phyloP scores from a whole-genome alignment of 2,113 vertebrate genomes.

The Aptenodytes patagonicus region DNA sequence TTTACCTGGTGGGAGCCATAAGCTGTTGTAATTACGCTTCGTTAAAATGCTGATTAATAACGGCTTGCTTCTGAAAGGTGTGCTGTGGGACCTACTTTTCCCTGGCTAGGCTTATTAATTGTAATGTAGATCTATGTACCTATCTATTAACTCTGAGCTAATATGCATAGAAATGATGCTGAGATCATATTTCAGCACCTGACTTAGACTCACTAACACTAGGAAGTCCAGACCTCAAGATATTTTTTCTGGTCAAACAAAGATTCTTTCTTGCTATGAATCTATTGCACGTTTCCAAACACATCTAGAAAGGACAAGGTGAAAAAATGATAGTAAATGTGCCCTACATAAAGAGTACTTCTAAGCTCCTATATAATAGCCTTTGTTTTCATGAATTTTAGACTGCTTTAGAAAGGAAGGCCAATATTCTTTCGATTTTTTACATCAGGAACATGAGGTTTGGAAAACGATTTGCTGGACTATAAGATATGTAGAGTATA shows the following conservation, averaged over 20 bases:
- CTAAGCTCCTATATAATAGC: background rate
- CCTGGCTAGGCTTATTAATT: constrained; percentile 56
- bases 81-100: constrained; percentile 52
- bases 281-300: background rate
- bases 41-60: constrained; percentile 79
- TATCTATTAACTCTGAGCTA: constrained; percentile 60
- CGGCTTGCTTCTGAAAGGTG: constrained; percentile 48
- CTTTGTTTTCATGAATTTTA: background rate
- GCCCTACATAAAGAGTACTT: background rate
- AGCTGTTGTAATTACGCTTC: constrained; percentile 74
- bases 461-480: background rate
- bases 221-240: background rate
- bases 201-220: background rate
- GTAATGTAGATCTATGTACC: constrained; percentile 64
- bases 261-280: background rate
- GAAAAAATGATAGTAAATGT: background rate
- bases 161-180: constrained; percentile 37
- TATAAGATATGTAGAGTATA: background rate
- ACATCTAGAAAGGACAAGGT: background rate
- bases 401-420: background rate
- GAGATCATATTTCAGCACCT: constrained; percentile 28
- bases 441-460: background rate
- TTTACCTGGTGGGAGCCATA: constrained; percentile 74
- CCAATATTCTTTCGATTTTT: background rate
- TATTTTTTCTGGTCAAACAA: background rate